phyloP scores from a whole-genome alignment of 2,797 vertebrate genomes.

The Helarctos malayanus region DNA sequence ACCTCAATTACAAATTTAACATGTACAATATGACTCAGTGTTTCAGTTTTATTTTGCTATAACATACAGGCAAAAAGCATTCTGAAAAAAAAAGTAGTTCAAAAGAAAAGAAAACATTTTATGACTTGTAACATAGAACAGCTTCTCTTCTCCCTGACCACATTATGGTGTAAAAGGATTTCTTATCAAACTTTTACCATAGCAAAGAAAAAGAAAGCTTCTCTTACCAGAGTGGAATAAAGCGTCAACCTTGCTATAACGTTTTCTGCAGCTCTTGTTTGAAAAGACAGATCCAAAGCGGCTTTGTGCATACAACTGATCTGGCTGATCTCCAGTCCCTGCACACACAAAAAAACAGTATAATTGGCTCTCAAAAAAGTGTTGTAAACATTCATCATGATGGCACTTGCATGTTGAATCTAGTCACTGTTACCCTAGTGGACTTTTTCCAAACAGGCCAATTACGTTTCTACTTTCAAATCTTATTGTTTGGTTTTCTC shows the following conservation, averaged over 20 bases:
- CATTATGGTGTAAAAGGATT: slow-evolving; percentile 70
- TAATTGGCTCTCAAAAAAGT: slow-evolving; percentile 89
- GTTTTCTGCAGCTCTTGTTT: slow-evolving; percentile 73
- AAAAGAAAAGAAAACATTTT: slow-evolving; percentile 74
- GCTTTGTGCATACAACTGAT: slow-evolving; percentile 81
- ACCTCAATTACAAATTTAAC: slow-evolving; percentile 64
- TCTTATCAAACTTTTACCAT: slow-evolving; percentile 60
- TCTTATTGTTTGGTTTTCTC: slow-evolving; percentile 75
- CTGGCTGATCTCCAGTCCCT: slow-evolving; percentile 89
- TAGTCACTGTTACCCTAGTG: slow-evolving; percentile 75
- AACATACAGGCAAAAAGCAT: slow-evolving; percentile 45
- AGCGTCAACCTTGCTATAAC: slow-evolving; percentile 69
- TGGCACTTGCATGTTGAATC: slow-evolving; percentile 83
- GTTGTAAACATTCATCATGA: slow-evolving; percentile 87
- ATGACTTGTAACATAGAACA: slow-evolving; percentile 41
- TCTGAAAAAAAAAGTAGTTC: not conserved
- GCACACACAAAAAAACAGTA: slow-evolving; percentile 73
- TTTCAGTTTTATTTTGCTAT: slow-evolving; percentile 50
- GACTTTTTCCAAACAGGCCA: slow-evolving; percentile 82
- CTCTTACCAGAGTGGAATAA: slow-evolving; percentile 86
- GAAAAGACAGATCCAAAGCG: slow-evolving; percentile 76
- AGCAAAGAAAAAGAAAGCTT: slow-evolving; percentile 70
- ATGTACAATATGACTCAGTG: slow-evolving; percentile 17
- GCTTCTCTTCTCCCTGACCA: slow-evolving; percentile 11
- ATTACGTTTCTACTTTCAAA: slow-evolving; percentile 76